Conservation (phyloP, 2,113 vertebrate species). For the Toxotes jaculatrix region DNA sequence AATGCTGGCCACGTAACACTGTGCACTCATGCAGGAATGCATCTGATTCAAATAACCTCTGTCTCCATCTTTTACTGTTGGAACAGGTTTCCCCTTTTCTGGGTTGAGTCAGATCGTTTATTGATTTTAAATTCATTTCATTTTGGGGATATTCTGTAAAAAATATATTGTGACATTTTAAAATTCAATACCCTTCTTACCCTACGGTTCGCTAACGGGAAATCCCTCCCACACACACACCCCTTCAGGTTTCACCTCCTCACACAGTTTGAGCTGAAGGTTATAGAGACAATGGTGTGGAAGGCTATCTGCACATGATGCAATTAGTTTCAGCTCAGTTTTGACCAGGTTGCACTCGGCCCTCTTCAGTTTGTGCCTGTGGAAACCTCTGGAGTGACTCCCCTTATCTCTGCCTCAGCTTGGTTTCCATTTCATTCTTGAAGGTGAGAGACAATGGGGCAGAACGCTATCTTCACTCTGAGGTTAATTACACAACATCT, state of each 20-base stretch:
- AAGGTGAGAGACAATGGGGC: conserved; percentile 75
- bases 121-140: neutral
- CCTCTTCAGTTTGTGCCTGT: neutral
- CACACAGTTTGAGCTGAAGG: conserved; percentile 36
- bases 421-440: conserved; percentile 64
- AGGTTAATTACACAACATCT: conserved; percentile 82
- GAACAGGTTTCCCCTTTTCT: neutral
- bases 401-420: conserved; percentile 51
- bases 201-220: neutral
- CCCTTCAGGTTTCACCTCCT: neutral
- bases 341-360: conserved; percentile 20
- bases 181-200: neutral
- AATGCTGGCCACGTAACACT: too few species aligned
- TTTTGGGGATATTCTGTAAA: neutral
- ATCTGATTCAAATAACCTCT: too few species aligned
- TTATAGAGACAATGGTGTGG: conserved; percentile 10
- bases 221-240: neutral
- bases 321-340: conserved; percentile 39
- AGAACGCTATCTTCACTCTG: conserved; percentile 63
- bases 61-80: too few species aligned
- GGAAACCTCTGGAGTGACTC: conserved; percentile 33
- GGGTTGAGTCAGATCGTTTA: neutral
- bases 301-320: conserved; percentile 6
- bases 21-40: too few species aligned
- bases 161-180: neutral